Evolutionary conservation across 2,797 vertebrate species (phyloP).

Genomic region (Sebastolobus alascanus): DNA sequence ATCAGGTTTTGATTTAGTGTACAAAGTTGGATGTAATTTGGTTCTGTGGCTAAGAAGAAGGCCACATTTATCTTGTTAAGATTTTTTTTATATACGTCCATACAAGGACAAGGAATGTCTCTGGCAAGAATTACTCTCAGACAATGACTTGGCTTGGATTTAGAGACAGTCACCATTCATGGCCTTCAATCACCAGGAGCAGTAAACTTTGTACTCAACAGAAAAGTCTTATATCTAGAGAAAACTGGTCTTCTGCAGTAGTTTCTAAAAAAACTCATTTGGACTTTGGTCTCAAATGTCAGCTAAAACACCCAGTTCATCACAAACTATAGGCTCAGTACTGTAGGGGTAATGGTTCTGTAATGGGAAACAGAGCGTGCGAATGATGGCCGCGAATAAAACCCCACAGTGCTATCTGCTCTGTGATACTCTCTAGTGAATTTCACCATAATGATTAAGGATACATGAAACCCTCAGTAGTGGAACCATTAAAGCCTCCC

Average conservation of each 20-base stretch:
- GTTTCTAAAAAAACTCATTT: conserved; percentile 48
- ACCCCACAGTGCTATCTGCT: conserved; percentile 27
- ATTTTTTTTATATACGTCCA: neutral
- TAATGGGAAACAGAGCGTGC: conserved; percentile 55
- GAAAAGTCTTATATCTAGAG: neutral
- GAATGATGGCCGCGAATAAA: conserved; percentile 52
- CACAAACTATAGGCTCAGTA: conserved; percentile 17
- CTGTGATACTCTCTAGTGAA: conserved; percentile 41
- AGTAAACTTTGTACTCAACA: conserved; percentile 7
- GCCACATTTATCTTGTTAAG: conserved; percentile 3
- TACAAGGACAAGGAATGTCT: conserved; percentile 60
- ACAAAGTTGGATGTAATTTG: conserved; percentile 1
- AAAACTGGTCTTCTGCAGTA: conserved; percentile 15
- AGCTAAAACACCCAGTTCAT: conserved; percentile 46
- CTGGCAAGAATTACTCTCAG: conserved; percentile 6
- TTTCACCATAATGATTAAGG: conserved; percentile 64
- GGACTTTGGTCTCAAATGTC: conserved; percentile 50
- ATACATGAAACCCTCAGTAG: conserved; percentile 59
- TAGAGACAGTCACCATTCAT: neutral
- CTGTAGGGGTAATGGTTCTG: conserved; percentile 47
- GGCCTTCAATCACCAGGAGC: neutral
- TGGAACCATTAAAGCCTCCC: conserved; percentile 55
- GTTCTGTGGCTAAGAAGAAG: neutral
- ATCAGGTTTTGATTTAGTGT: conserved; percentile 16
- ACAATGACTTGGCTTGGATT: conserved; percentile 17